Evolutionary conservation across 1,140 invertebrate species (phyloP), one percentile per base, ranked within the genome.

Genomic region (Ectropis grisescens): DNA sequence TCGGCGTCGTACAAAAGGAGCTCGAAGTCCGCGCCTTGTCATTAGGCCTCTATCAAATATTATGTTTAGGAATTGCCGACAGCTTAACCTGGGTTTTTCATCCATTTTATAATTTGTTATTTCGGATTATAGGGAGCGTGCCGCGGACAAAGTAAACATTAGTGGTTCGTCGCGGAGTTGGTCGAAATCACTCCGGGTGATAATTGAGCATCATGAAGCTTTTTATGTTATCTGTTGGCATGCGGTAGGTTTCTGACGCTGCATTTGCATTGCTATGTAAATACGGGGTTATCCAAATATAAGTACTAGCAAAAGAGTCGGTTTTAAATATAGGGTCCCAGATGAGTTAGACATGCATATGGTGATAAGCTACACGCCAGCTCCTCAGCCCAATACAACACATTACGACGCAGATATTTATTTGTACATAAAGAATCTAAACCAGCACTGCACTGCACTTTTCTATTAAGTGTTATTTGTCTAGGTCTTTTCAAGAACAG

Each of bases 91-190:
- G 49, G 41, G 58, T 80, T 80, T 80, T 80, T 80, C 64, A 65
- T 75, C 52, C 61, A 58, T 68, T 76, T 67, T 58, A 66, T 80
- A 80, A 80, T 80, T 78, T 80, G 74, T 79, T 80, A 67, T 75
- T 76, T 66, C 41, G 66, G 56, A 76, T 70, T 68, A 66, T 53
- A 57, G 55, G 55, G 62, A 68, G 51, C 58, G 75, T 66, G 67
- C 67, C 60, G 69, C 58, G 56, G 58, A 79, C 67, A 79, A 74
- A 80, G 71, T 71, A 75, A 79, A 76, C 61, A 80, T 62, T 53
- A 65, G 38, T 54, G 45, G 41, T 46, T 36, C 43, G 48, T 39
- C 41, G 53, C 46, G 41, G 55, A 4, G 8, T 19, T 8, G 8
- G 8, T 8, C 8, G 3, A n/a, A n/a, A n/a, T 19, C 3, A 8